Evolutionary conservation across 1,140 invertebrate genomes (phyloP).

Genomic region (Diuraphis noxia): DNA sequence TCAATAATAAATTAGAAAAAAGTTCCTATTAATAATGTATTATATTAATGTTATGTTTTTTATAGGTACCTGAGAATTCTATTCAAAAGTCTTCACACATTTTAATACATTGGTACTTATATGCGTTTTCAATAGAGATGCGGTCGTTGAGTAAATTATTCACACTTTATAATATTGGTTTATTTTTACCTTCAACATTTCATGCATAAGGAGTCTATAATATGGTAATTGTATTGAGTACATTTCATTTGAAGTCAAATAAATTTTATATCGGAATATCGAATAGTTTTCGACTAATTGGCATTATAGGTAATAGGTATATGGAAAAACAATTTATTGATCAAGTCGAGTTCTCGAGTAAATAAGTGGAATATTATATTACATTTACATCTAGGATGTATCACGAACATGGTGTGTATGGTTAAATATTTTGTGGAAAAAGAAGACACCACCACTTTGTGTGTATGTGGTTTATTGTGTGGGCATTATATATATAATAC

Average conservation of each 20-base stretch:
- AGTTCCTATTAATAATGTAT: background rate
- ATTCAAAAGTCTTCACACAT: background rate
- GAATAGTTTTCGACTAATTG: conserved; percentile 17
- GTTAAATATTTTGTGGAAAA: background rate
- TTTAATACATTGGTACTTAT: background rate
- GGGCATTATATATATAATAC: background rate
- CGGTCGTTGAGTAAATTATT: background rate
- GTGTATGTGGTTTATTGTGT: background rate
- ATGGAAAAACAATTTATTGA: conserved; percentile 23
- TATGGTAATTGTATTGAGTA: background rate
- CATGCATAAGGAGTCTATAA: background rate
- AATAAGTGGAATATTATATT: conserved; percentile 4
- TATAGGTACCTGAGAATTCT: background rate
- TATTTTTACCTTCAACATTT: background rate
- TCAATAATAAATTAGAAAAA: background rate
- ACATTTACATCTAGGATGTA: background rate
- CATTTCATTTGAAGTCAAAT: background rate
- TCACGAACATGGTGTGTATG: background rate
- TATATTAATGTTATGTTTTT: background rate
- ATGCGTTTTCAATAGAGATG: background rate
- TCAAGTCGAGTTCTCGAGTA: background rate
- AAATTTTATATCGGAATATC: conserved; percentile 19
- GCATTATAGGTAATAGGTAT: too few species aligned
- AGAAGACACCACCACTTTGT: background rate
- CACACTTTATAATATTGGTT: background rate